Percentiles rank a stretch among this genome's conserved stretches.
These are phyloP conservation scores for Stegophylla sp. DNA, from an alignment of 2,888 invertebrate genomes.

Conservation along the genomic window DNA sequence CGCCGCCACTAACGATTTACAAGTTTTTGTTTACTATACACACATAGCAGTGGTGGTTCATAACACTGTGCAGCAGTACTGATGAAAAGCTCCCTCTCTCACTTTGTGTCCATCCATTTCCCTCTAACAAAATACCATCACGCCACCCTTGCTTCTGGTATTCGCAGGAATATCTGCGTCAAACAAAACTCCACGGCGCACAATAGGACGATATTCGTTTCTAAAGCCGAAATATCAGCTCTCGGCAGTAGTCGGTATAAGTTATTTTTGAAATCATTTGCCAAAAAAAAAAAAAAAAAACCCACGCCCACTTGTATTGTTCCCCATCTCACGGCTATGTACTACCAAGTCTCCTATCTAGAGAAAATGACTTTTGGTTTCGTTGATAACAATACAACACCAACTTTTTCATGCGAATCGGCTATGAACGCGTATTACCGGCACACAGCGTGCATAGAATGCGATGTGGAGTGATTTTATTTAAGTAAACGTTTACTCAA, in stretches of 20 bases:
- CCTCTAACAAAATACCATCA: background rate
- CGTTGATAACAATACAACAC: too few relatives aligned
- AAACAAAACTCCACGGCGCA: constrained; percentile 17
- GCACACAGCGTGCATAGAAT: too few relatives aligned
- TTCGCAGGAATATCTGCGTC: background rate
- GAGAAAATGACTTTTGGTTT: background rate
- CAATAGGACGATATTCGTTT: constrained; percentile 28
- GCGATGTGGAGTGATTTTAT: too few relatives aligned
- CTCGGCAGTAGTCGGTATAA: background rate
- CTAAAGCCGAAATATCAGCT: background rate
- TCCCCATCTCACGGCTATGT: background rate
- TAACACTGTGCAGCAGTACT: background rate
- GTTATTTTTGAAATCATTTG: constrained; percentile 19
- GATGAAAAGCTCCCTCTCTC: background rate
- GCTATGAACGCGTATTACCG: too few relatives aligned
- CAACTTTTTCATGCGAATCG: too few relatives aligned
- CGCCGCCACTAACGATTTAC: constrained; percentile 5
- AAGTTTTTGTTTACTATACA: constrained; percentile 44
- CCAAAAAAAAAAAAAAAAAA: constrained; percentile 23
- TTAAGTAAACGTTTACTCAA: too few relatives aligned
- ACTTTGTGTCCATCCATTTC: background rate
- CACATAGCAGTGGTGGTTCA: background rate
- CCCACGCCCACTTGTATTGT: too few relatives aligned
- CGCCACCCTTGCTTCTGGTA: background rate
- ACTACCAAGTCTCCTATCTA: background rate